Evolutionary conservation across 2,113 vertebrate species (phyloP), one percentile per base, ranked within the genome.

Genomic region (Mus spicilegus): DNA sequence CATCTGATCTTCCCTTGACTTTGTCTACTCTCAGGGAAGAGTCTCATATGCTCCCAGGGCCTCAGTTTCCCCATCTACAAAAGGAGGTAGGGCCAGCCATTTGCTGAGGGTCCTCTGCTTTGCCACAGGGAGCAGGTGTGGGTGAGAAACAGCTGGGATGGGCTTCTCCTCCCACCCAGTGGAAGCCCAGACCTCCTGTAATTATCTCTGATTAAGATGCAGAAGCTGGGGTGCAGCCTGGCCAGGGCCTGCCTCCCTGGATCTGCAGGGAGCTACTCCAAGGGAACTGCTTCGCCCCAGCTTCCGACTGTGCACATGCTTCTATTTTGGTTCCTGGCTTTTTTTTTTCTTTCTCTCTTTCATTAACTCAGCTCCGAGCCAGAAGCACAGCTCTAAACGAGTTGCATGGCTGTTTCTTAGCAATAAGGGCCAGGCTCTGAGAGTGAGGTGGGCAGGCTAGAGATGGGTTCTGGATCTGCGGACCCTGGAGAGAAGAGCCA

Each of bases 31-130:
- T 49, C 49, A 65, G 81, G 88, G 42, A 54, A 54, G 88, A 46
- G 16, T 3, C 24, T 7, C 1, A 2, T 2, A 0, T 1, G 65
- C 33, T 33, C 30, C 24, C 17, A 0, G 1, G 9, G 84, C 33
- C 92, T 96, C 92, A 5, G 67, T 36, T 54, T 87, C 67, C 80
- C 78, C 28, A 5, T 33, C 5, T 87, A 5, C 7, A 33, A 28
- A 12, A 11, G 69, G 58, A 54, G 19, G 2, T 4, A 5, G 78
- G 76, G 11, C 36, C n/a, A 49, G 39, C 14, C 0, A 1, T 26
- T 46, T 26, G 1, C 11, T 0, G 14, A 30, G 75, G 36, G 7
- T 26, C 63, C 65, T 72, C 5, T 36, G 42, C n/a, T 75, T 54
- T 36, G 89, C n/a, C 30, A 70, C 22, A 63, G 19, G 4, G 30